Evolutionary conservation across 2,113 vertebrate genomes (phyloP), one percentile per base, ranked within the genome.

Genomic region (Neotoma lepida): DNA sequence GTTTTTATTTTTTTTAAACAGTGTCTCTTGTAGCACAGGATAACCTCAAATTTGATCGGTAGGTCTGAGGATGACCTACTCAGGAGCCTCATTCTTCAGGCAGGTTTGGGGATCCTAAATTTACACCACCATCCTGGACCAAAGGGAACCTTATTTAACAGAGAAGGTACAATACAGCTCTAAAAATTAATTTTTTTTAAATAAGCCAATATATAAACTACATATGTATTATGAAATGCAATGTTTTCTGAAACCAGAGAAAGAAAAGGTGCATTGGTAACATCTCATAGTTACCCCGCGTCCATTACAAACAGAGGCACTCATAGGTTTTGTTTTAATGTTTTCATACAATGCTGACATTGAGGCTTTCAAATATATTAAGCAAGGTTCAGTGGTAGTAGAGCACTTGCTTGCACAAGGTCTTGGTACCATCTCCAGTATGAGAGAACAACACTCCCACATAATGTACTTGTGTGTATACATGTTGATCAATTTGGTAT

Each of bases 251-350:
- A 71, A 82, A 91, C 20, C 54, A 71, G 61, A 39, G 0, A 92
- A 58, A 77, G 24, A 54, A 74, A 90, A 54, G 77, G 85, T 81
- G 58, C 70, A n/a, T 58, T 66, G 82, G 17, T 18, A 18, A 80
- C 35, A 28, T 49, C 39, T 54, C n/a, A 44, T 7, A 30, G 7
- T 24, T 51, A 46, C 88, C 28, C 13, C n/a, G 56, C 20, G n/a
- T 41, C n/a, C 20, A 71, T 39, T 13, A 61, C 51, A 33, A 14
- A 26, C 33, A 26, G 77, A 61, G 22, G 35, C 12, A 22, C 94
- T 49, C 68, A 51, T 39, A 51, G 14, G 78, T 94, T 85, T 64
- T 88, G 51, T 81, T 93, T 90, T 88, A 88, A 74, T 93, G 89
- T 86, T 90, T 71, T 88, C 14, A 84, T 2, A 95, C 8, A 92